Evolutionary conservation across 1,140 invertebrate genomes (phyloP).

Genomic region (Drosophila burlai): DNA sequence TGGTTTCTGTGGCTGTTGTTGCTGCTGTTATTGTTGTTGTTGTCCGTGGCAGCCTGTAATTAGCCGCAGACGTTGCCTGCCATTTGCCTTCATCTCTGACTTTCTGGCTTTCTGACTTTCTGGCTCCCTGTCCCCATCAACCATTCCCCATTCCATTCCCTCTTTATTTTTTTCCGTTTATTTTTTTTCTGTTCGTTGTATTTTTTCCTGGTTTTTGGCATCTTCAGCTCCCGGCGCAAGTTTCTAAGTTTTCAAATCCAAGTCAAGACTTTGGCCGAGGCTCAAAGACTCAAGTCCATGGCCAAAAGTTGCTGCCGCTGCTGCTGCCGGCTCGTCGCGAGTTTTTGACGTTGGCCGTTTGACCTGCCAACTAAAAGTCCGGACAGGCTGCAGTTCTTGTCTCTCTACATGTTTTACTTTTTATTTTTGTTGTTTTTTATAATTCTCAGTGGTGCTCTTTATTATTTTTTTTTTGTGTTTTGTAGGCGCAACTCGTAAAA

Average conservation of each 20-base stretch:
- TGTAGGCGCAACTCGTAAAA: conserved; percentile 82
- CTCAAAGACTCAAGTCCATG: conserved; percentile 56
- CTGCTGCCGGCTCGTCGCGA: conserved; percentile 26
- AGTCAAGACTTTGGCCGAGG: conserved; percentile 45
- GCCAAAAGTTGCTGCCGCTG: conserved; percentile 47
- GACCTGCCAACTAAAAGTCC: conserved; percentile 63
- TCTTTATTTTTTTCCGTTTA: conserved; percentile 10
- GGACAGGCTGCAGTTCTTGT: conserved; percentile 48
- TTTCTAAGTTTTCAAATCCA: conserved; percentile 73
- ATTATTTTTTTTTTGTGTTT: conserved; percentile 34
- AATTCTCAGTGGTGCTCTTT: conserved; percentile 13
- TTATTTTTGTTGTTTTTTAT: conserved; percentile 25
- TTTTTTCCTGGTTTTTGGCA: conserved; percentile 43
- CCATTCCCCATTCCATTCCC: conserved; percentile 4
- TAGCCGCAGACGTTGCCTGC: conserved; percentile 76
- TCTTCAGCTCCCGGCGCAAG: conserved; percentile 67
- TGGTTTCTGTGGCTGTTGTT: conserved; percentile 35
- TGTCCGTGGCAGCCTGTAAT: conserved; percentile 73
- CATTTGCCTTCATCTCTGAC: conserved; percentile 53
- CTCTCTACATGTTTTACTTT: conserved; percentile 9
- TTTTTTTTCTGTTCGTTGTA: conserved; percentile 11
- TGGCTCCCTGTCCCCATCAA: conserved; percentile 30
- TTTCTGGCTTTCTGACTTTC: conserved; percentile 23
- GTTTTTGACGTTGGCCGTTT: conserved; percentile 71
- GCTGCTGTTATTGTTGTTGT: conserved; percentile 44